Evolutionary conservation across 2,888 invertebrate genomes (phyloP).

Genomic region (Cryptus viduatorius): DNA sequence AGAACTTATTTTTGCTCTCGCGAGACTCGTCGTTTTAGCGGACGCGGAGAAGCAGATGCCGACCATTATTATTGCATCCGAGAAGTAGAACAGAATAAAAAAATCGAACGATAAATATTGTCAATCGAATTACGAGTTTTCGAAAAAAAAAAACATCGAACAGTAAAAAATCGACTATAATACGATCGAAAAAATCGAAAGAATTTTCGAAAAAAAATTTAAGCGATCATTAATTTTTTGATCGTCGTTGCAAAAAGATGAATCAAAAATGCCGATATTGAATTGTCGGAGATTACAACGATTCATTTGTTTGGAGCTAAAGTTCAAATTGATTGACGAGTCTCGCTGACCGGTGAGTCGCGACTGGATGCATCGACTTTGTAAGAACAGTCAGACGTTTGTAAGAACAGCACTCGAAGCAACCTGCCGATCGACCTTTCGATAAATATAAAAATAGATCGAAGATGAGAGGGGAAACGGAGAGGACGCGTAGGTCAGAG

Average conservation of each 20-base stretch:
- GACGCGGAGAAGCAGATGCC: background rate
- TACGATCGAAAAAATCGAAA: too few relatives aligned
- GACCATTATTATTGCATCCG: background rate
- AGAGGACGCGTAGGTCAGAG: constrained; percentile 59
- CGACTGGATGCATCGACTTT: background rate
- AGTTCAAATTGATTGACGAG: background rate
- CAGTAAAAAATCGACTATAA: too few relatives aligned
- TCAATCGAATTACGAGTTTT: background rate
- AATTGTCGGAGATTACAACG: background rate
- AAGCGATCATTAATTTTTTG: too few relatives aligned
- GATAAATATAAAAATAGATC: constrained; percentile 70
- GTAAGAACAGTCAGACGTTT: constrained; percentile 5
- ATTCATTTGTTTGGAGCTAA: background rate
- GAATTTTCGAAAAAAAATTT: too few relatives aligned
- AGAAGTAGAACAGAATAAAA: background rate
- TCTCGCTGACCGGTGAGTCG: constrained; percentile 66
- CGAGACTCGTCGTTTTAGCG: background rate
- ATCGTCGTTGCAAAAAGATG: too few relatives aligned
- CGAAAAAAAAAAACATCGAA: background rate
- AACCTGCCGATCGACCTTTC: constrained; percentile 70
- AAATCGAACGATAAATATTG: background rate
- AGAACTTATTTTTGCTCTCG: constrained; percentile 53
- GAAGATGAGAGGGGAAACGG: constrained; percentile 35
- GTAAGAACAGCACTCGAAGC: constrained; percentile 15
- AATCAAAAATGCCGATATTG: too few relatives aligned